Base-by-base conservation (phyloP, 2,888 invertebrate genomes). In the Encarsia formosa region DNA sequence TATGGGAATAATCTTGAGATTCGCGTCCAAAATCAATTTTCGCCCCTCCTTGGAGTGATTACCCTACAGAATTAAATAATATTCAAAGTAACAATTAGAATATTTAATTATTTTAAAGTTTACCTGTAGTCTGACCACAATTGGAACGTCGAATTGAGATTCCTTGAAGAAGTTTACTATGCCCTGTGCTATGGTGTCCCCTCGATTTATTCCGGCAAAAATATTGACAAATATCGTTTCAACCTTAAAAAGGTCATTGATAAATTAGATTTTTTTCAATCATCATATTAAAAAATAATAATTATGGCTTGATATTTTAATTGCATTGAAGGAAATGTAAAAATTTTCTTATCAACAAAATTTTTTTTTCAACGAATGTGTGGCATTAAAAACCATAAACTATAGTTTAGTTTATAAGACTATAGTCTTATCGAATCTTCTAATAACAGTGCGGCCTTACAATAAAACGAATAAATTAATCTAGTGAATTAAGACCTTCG, bases 201-300 rank as follows among this genome's bases (percentile, higher is more conserved):
- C 83, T 38, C 81, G 67, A 79, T 82, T 81, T 49, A 82, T 82
- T 13, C 82, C 82, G 24, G 81, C 82, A 64, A 83, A 82, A 59
- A 83, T 82, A 65, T 83, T 82, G 5, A 82, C 81, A 59, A 83
- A 68, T 60, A 82, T 79, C 5, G 81, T 79, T 64, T 79, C 74
- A 18, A 82, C 81, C 80, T 80, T 54, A 5, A 63, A 59, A 15
- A 57, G n/a, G n/a, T n/a, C n/a, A n/a, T n/a, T n/a, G n/a, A n/a
- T n/a, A n/a, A n/a, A n/a, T n/a, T n/a, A n/a, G n/a, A n/a, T n/a
- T n/a, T n/a, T n/a, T n/a, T n/a, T n/a, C n/a, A n/a, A n/a, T n/a
- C n/a, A 26, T 26, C 26, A 26, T 26, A 26, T 8, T 32, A 49
- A 38, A 18, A 31, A 24, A 15, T 11, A 15, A 15, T 11, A 32